Percentiles rank a stretch among this genome's conserved stretches.
phyloP scores from a whole-genome alignment of 2,888 invertebrate species.

The Iselma pallidipennis region DNA sequence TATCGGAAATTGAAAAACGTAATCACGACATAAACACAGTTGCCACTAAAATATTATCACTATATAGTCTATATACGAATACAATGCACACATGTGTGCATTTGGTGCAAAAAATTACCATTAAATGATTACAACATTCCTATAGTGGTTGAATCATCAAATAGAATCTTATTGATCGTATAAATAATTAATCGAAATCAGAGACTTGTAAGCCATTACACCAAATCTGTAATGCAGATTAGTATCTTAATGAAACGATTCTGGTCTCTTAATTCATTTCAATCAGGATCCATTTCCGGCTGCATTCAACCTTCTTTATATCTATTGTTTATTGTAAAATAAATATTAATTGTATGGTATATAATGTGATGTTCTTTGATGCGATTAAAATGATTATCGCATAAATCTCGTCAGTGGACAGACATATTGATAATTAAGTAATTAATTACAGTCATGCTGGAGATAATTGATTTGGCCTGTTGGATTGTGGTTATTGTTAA shows the following conservation, averaged over 20 bases:
- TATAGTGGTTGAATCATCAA: no score
- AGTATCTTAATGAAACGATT: constrained; percentile 9
- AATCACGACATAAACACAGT: constrained; percentile 22
- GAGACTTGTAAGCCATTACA: constrained; percentile 16
- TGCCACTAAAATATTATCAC: no score
- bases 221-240: constrained; percentile 25
- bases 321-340: not conserved
- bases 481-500: not conserved
- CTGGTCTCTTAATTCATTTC: not conserved
- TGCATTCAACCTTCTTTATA: no score
- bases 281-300: not conserved
- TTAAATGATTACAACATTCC: no score
- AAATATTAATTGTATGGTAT: not conserved
- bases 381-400: constrained; percentile 15
- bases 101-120: no score
- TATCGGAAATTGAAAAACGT: constrained; percentile 34
- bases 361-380: no score
- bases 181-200: constrained; percentile 23
- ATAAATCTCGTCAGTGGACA: constrained; percentile 17
- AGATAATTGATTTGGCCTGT: constrained; percentile 13
- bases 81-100: no score
- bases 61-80: no score
- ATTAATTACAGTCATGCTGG: constrained; percentile 16
- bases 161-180: constrained; percentile 6
- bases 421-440: constrained; percentile 11